Percentiles rank a stretch among this genome's conserved stretches.
Evolutionary conservation across 92 coral and sea anemone genomes (phyloP).

Genomic region (Siderastrea radians): DNA sequence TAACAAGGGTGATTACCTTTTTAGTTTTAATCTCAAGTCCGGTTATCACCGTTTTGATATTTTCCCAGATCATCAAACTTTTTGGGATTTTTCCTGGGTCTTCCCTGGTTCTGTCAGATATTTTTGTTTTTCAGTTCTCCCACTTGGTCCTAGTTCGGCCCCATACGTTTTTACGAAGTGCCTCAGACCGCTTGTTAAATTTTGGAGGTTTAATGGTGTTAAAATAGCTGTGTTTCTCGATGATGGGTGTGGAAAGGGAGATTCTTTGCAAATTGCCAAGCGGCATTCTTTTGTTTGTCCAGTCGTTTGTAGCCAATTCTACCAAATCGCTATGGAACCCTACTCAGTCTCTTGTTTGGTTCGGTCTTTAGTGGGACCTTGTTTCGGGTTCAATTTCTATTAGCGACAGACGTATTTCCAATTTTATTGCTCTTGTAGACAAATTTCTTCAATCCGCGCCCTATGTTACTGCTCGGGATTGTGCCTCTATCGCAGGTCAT

Average conservation of each 20-base stretch:
- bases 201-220: constrained; percentile 49
- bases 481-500: constrained; percentile 53
- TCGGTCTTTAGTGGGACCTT: too few relatives aligned
- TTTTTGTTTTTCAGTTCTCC: constrained; percentile 60
- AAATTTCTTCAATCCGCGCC: too few relatives aligned
- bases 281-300: too few relatives aligned
- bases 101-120: constrained; percentile 35
- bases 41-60: constrained; percentile 74
- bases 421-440: too few relatives aligned
- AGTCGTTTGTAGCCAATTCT: too few relatives aligned
- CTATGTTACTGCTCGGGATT: constrained; percentile 30
- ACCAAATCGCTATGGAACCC: too few relatives aligned
- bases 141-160: constrained; percentile 62
- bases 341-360: too few relatives aligned
- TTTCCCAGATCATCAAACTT: constrained; percentile 61
- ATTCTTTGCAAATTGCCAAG: too few relatives aligned
- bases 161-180: constrained; percentile 75
- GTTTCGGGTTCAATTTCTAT: too few relatives aligned
- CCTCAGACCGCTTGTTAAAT: constrained; percentile 64
- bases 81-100: constrained; percentile 63
- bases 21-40: constrained; percentile 66
- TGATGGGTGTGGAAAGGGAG: background rate
- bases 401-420: too few relatives aligned
- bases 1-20: background rate
- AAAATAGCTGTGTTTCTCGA: constrained; percentile 49